These are phyloP conservation scores for Naso thynnoides DNA, from an alignment of 2,797 vertebrate species.

Conservation along the genomic window DNA sequence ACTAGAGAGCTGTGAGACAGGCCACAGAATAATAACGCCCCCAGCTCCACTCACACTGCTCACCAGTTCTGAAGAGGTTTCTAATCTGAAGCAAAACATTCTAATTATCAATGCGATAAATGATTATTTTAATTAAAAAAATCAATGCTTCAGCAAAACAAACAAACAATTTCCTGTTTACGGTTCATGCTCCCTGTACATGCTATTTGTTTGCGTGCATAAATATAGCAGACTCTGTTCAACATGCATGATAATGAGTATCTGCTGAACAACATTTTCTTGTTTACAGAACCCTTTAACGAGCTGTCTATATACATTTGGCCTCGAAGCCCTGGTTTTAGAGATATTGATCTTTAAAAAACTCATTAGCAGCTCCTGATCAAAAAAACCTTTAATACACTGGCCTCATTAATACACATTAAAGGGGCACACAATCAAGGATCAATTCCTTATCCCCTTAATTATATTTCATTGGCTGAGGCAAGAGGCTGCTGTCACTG, in stretches of 20 bases:
- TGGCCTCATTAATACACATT: slow-evolving; percentile 81
- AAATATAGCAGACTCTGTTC: not conserved
- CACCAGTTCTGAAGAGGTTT: slow-evolving; percentile 28
- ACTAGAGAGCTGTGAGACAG: slow-evolving; percentile 71
- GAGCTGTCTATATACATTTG: slow-evolving; percentile 52
- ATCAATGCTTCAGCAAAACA: slow-evolving; percentile 30
- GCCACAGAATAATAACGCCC: slow-evolving; percentile 60
- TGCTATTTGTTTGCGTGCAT: slow-evolving; percentile 1
- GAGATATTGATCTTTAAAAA: slow-evolving; percentile 80
- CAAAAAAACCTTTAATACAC: slow-evolving; percentile 75
- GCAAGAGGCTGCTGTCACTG: slow-evolving; percentile 60
- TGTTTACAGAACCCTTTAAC: slow-evolving; percentile 43
- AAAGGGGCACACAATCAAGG: slow-evolving; percentile 78
- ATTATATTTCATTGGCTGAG: slow-evolving; percentile 80
- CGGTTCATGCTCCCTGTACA: slow-evolving; percentile 5
- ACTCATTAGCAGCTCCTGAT: slow-evolving; percentile 80
- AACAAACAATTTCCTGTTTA: not conserved
- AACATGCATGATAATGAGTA: slow-evolving; percentile 10
- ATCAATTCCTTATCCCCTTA: slow-evolving; percentile 82
- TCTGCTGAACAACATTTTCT: slow-evolving; percentile 16
- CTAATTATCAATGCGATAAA: slow-evolving; percentile 48
- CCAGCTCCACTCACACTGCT: slow-evolving; percentile 41
- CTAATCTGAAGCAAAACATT: slow-evolving; percentile 61
- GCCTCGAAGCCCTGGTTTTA: slow-evolving; percentile 61
- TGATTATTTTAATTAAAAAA: slow-evolving; percentile 50